Evolutionary conservation across 2,888 invertebrate genomes (phyloP).

Genomic region (Acleris holmiana): DNA sequence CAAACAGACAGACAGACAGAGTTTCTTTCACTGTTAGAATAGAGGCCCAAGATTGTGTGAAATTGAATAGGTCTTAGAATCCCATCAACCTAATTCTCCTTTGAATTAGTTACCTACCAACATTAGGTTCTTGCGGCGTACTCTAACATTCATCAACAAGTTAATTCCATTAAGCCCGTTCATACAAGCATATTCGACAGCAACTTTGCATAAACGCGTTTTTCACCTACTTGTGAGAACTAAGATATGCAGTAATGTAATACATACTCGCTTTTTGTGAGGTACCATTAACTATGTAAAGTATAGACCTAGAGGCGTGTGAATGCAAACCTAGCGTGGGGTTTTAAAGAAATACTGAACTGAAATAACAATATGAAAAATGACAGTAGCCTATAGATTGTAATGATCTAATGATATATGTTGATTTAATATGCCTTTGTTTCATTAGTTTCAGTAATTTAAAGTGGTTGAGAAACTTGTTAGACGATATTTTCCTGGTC

Average conservation of each 20-base stretch:
- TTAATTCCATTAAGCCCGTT: constrained; percentile 2
- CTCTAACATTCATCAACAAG: not conserved
- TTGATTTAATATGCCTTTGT: constrained; percentile 1
- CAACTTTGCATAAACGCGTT: constrained; percentile 25
- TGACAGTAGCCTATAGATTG: constrained; percentile 5
- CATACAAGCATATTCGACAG: constrained; percentile 3
- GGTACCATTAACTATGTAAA: constrained; percentile 30
- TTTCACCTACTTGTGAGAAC: constrained; percentile 21
- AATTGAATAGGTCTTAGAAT: not conserved
- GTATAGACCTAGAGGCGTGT: constrained; percentile 20
- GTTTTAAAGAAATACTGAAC: constrained; percentile 12
- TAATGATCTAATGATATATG: not conserved
- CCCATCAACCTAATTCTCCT: not conserved
- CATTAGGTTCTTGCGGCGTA: not conserved
- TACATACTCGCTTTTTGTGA: constrained; percentile 13
- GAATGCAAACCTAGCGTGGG: constrained; percentile 10
- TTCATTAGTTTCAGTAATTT: constrained; percentile 13
- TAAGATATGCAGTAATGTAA: constrained; percentile 17
- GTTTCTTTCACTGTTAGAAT: too few relatives aligned
- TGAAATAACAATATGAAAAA: constrained; percentile 34
- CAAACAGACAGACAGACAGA: too few relatives aligned
- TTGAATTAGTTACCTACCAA: not conserved
- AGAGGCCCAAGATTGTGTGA: too few relatives aligned
- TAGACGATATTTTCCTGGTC: constrained; percentile 2
- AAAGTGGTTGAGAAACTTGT: constrained; percentile 10